Evolutionary conservation across 2,888 invertebrate species (phyloP).

Genomic region (Drosophila neutralis): DNA sequence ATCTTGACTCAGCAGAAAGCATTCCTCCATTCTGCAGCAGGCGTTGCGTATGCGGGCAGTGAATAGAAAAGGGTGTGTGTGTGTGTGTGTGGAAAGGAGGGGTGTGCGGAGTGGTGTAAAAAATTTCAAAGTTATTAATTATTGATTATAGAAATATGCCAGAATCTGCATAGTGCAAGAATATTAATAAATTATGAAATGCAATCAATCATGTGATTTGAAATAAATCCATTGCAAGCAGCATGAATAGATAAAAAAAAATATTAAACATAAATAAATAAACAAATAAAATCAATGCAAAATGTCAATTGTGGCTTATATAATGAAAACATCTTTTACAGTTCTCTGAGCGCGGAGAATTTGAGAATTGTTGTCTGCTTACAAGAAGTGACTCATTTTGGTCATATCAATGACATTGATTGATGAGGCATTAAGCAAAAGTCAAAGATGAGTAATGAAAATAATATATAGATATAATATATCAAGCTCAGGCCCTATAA

Average conservation of each 20-base stretch:
- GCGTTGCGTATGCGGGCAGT: slow-evolving; percentile 63
- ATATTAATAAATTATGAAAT: slow-evolving; percentile 56
- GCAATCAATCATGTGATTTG: slow-evolving; percentile 65
- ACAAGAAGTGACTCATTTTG: slow-evolving; percentile 18
- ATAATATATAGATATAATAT: slow-evolving; percentile 3
- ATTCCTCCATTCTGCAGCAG: slow-evolving; percentile 4
- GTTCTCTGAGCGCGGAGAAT: not conserved
- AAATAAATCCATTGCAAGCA: not conserved
- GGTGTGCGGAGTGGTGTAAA: not conserved
- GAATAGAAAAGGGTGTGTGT: slow-evolving; percentile 8
- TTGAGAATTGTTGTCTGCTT: not conserved
- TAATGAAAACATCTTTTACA: slow-evolving; percentile 1
- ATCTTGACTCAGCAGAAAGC: slow-evolving; percentile 73
- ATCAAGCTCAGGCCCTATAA: not conserved
- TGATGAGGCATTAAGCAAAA: slow-evolving; percentile 24
- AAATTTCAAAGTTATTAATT: slow-evolving; percentile 39
- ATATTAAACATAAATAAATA: not conserved
- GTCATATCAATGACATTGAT: slow-evolving; percentile 38
- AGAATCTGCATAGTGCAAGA: slow-evolving; percentile 33
- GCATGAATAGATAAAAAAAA: not conserved
- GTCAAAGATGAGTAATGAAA: slow-evolving; percentile 33
- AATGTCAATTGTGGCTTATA: not conserved
- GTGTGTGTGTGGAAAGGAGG: not conserved
- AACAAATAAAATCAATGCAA: not conserved
- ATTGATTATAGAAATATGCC: slow-evolving; percentile 54